Base-by-base conservation (phyloP, 1,140 invertebrate genomes). In the Phortica variegata region DNA sequence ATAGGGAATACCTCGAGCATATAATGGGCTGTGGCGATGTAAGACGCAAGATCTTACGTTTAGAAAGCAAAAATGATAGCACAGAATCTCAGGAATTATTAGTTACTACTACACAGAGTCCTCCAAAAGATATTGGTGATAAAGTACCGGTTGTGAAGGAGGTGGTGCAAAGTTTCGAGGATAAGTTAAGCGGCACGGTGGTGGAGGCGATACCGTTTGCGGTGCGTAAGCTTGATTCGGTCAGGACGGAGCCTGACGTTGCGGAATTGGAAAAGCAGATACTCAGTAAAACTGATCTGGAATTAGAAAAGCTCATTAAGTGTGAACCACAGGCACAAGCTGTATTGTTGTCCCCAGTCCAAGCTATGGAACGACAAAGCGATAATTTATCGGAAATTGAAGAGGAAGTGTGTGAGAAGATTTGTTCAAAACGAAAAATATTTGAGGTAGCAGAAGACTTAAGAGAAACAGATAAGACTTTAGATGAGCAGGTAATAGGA, bases 381-480 rank as follows among this genome's bases (percentile, higher is more conserved):
- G 17, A 52, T 41, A 58, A 44, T 16, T 42, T 63, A 10, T 40
- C 43, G 2, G 21, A 55, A 2, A 61, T 73, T 34, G 23, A 71
- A 4, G 66, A 74, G 34, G 60, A 63, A 32, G 54, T 73, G 41
- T 75, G 65, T 49, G 61, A 75, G 52, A 73, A 62, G 51, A 53
- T 61, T 53, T 66, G 72, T 39, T 34, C 49, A 43, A 73, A 69
- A 38, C 62, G 58, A 10, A 74, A 61, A 40, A 52, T 60, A 37
- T 71, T 71, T 60, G 63, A 60, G 32, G 63, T 73, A 12, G 66
- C 65, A 43, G 48, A 70, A 58, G 70, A 73, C 54, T 69, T 60
- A 56, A 49, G 44, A 57, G 63, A 68, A 68, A 68, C 65, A 19
- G 54, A 68, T 53, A 68, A 68, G 63, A 68, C 63, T 68, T 68